These are phyloP conservation scores for Kryphioiulus occultus DNA, from an alignment of 2,888 invertebrate species.

Conservation along the genomic window DNA sequence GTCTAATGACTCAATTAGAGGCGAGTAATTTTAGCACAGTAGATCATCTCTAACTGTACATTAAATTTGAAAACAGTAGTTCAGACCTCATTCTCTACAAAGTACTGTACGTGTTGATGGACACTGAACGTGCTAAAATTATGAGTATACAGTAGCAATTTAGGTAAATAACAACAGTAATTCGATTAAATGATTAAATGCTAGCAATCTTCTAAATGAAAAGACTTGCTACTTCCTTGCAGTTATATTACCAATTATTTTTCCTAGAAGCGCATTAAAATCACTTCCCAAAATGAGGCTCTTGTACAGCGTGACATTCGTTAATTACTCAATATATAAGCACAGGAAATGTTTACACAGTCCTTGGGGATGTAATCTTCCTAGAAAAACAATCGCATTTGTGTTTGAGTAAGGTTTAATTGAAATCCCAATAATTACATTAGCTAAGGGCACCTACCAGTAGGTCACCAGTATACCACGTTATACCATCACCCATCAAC, in stretches of 20 bases:
- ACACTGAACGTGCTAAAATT: too few relatives aligned
- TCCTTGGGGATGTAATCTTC: background rate
- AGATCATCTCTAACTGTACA: background rate
- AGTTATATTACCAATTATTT: background rate
- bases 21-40: background rate
- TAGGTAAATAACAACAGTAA: conserved; percentile 3
- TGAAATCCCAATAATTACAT: background rate
- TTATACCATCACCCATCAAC: background rate
- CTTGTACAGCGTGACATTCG: background rate
- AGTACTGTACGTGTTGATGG: too few relatives aligned
- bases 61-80: too few relatives aligned
- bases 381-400: background rate
- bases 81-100: too few relatives aligned
- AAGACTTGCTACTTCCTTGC: background rate
- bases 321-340: background rate
- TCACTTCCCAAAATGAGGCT: background rate
- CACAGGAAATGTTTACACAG: background rate
- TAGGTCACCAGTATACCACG: background rate
- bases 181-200: background rate
- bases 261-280: background rate
- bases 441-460: background rate
- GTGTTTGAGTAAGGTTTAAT: conserved; percentile 13
- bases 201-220: background rate
- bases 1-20: background rate
- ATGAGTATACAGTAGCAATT: background rate